phyloP scores from a whole-genome alignment of 2,113 vertebrate species.

The Podarcis muralis region DNA sequence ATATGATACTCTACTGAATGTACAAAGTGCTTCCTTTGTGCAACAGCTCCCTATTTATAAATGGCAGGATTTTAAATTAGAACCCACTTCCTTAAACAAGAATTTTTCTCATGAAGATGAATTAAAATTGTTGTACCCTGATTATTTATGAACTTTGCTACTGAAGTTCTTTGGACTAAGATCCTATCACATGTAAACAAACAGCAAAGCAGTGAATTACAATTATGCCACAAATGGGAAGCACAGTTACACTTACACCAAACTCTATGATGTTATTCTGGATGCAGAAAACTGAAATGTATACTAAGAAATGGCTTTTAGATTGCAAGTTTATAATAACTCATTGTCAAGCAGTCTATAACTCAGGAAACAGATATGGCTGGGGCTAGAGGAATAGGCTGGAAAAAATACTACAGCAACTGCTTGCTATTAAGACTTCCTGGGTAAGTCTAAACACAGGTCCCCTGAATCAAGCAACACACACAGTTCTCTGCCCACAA shows the following conservation, averaged over 20 bases:
- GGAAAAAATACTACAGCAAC: not conserved
- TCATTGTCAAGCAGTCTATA: constrained; percentile 33
- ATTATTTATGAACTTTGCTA: constrained; percentile 19
- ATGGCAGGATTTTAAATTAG: constrained; percentile 16
- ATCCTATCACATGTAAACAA: constrained; percentile 15
- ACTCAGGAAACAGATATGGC: not conserved
- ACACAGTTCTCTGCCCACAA: not conserved
- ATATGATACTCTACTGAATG: constrained; percentile 36
- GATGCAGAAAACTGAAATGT: not conserved
- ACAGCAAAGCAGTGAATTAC: constrained; percentile 10
- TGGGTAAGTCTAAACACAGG: not conserved
- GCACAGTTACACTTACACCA: not conserved
- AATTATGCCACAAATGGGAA: not conserved
- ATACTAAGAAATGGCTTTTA: constrained; percentile 29
- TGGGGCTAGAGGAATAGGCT: not conserved
- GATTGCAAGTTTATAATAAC: constrained; percentile 19
- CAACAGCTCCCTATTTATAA: constrained; percentile 36
- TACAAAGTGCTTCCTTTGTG: constrained; percentile 58
- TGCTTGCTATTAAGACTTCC: not conserved
- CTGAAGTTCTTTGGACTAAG: not conserved
- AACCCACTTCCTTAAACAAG: constrained; percentile 13
- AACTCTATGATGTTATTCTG: constrained; percentile 24
- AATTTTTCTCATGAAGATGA: constrained; percentile 27
- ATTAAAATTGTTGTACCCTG: not conserved
- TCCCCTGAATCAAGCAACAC: not conserved